A percentile compares a stretch with the other conserved stretches of the same genome.
Conservation (phyloP, 2,888 invertebrate genomes). For the Clitarchus hookeri region DNA sequence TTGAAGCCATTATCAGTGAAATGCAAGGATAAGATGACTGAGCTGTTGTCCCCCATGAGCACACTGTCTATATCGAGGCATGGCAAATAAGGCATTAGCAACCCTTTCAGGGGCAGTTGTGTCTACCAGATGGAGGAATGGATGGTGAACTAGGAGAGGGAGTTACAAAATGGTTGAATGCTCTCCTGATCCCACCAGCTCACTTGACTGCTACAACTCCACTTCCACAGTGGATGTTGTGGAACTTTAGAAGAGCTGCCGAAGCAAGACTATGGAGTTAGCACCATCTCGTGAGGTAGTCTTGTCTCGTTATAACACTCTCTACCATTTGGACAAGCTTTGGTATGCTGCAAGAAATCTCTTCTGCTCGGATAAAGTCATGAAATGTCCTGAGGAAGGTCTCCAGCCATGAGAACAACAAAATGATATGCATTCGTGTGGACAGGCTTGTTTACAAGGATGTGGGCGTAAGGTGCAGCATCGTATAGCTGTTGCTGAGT, state of each 20-base stretch:
- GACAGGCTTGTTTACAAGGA: slow-evolving; percentile 84
- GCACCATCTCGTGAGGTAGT: slow-evolving; percentile 75
- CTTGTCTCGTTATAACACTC: slow-evolving; percentile 54
- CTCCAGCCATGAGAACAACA: slow-evolving; percentile 72
- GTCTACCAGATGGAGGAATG: slow-evolving; percentile 71
- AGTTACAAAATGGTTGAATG: slow-evolving; percentile 82
- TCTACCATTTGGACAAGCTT: slow-evolving; percentile 57
- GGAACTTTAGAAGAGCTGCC: slow-evolving; percentile 71
- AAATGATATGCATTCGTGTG: slow-evolving; percentile 71
- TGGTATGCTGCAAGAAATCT: slow-evolving; percentile 69
- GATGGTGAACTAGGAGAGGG: slow-evolving; percentile 68
- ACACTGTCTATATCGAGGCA: slow-evolving; percentile 56
- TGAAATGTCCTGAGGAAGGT: slow-evolving; percentile 69
- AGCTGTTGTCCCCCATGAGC: neutral
- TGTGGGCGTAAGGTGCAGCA: slow-evolving; percentile 77
- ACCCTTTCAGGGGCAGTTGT: slow-evolving; percentile 64
- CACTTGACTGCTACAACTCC: slow-evolving; percentile 67
- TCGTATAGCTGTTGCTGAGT: slow-evolving; percentile 75
- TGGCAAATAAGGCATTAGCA: slow-evolving; percentile 50
- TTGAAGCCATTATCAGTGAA: neutral
- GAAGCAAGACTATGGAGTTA: slow-evolving; percentile 61
- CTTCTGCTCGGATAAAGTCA: slow-evolving; percentile 65
- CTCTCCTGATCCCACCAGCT: slow-evolving; percentile 72
- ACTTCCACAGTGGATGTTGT: slow-evolving; percentile 68
- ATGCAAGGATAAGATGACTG: neutral